Percentiles rank a stretch among this genome's conserved stretches.
These are phyloP conservation scores for Nothoprocta pentlandii DNA, from an alignment of 2,113 vertebrate species.

Conservation along the genomic window DNA sequence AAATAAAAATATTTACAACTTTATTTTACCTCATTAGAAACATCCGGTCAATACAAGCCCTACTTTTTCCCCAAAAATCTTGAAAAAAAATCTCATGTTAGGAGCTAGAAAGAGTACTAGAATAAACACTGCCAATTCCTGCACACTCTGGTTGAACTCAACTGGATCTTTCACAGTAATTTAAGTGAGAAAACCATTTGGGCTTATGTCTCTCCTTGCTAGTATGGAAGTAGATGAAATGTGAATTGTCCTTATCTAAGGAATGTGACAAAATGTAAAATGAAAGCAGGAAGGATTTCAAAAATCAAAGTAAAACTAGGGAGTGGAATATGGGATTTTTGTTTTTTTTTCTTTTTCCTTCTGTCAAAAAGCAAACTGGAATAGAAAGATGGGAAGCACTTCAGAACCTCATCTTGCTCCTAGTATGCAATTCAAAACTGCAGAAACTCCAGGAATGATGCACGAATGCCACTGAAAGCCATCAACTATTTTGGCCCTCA, in stretches of 20 bases:
- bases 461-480: not conserved
- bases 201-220: not conserved
- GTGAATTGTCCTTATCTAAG: not conserved
- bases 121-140: not conserved
- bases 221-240: not conserved
- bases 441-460: not conserved
- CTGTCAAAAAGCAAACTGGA: not conserved
- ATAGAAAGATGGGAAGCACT: not conserved
- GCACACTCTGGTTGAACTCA: not conserved
- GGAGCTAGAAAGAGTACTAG: not conserved
- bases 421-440: fast-evolving
- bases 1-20: not conserved
- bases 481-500: not conserved
- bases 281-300: not conserved
- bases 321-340: not conserved
- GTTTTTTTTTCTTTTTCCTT: not conserved
- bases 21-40: not conserved
- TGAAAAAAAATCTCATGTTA: not conserved
- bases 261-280: not conserved
- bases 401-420: not conserved
- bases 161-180: not conserved
- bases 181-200: not conserved
- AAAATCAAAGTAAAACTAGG: not conserved
- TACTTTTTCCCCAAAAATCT: not conserved
- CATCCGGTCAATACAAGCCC: not conserved